These are phyloP conservation scores for Dendrolimus punctatus DNA, from an alignment of 1,140 invertebrate species.

Conservation along the genomic window DNA sequence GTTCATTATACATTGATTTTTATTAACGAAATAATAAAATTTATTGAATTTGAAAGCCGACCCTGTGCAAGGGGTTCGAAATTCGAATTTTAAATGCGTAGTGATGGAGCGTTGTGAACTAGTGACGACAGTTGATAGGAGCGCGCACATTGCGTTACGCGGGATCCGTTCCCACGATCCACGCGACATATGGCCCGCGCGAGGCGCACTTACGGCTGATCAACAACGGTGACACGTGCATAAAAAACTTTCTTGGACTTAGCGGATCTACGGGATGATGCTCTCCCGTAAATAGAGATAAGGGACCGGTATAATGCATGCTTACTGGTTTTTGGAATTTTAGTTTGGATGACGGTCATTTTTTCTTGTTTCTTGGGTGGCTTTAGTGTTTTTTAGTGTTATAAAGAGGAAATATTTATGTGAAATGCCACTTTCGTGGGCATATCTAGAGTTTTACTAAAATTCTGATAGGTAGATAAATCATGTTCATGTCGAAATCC, in stretches of 20 bases:
- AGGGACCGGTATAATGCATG: slow-evolving; percentile 29
- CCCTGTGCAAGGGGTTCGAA: slow-evolving; percentile 21
- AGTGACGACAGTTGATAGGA: slow-evolving; percentile 43
- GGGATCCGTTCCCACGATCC: slow-evolving; percentile 60
- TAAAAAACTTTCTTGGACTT: slow-evolving; percentile 56
- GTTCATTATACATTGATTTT: too few species aligned
- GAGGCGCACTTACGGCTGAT: slow-evolving; percentile 46
- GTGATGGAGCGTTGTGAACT: slow-evolving; percentile 6
- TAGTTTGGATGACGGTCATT: not conserved
- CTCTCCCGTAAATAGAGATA: slow-evolving; percentile 27
- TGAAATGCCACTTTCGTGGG: too few species aligned
- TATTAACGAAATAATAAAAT: not conserved
- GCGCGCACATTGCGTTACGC: slow-evolving; percentile 53
- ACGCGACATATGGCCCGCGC: slow-evolving; percentile 68
- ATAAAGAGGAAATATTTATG: too few species aligned
- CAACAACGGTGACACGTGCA: slow-evolving; percentile 55
- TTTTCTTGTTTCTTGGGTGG: not conserved
- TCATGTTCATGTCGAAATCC: too few species aligned
- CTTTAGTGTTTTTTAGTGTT: too few species aligned
- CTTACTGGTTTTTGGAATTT: slow-evolving; percentile 14
- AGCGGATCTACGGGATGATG: slow-evolving; percentile 55
- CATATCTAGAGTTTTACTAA: too few species aligned
- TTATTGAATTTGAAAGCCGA: slow-evolving; percentile 21
- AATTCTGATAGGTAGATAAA: too few species aligned
- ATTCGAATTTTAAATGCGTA: slow-evolving; percentile 24